Percentiles rank a stretch among this genome's conserved stretches.
Evolutionary conservation across 2,888 invertebrate genomes (phyloP).

Genomic region (Camptogramma bilineatum): DNA sequence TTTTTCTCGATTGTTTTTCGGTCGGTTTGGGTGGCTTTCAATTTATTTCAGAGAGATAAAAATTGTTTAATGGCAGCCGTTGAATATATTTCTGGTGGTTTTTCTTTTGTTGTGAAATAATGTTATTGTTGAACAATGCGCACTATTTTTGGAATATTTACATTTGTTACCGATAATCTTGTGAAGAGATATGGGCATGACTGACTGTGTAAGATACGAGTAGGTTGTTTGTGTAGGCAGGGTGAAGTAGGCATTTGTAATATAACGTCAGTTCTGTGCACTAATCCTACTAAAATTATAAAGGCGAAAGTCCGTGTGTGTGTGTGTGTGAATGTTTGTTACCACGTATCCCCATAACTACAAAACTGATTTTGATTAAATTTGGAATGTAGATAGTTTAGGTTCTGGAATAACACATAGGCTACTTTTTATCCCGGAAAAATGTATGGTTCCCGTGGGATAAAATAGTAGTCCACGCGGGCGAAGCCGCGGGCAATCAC

Average conservation of each 20-base stretch:
- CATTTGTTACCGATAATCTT: slow-evolving; percentile 20
- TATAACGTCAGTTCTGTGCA: not conserved
- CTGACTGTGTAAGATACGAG: not conserved
- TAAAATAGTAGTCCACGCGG: no score
- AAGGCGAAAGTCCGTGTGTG: no score
- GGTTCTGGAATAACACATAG: no score
- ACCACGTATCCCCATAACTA: no score
- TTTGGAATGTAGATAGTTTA: no score
- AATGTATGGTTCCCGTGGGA: no score
- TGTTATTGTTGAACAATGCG: slow-evolving; percentile 32
- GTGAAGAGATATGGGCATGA: slow-evolving; percentile 6
- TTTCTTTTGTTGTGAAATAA: slow-evolving; percentile 37
- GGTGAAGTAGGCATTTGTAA: not conserved
- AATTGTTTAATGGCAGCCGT: slow-evolving; percentile 54
- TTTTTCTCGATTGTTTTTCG: slow-evolving; percentile 50
- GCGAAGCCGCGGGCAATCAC: no score
- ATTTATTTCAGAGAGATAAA: slow-evolving; percentile 58
- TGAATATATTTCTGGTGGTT: slow-evolving; percentile 49
- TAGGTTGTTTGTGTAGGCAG: not conserved
- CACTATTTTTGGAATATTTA: slow-evolving; percentile 32
- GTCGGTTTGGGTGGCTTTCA: slow-evolving; percentile 50
- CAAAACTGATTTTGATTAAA: no score
- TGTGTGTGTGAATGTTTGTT: no score
- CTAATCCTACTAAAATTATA: no score
- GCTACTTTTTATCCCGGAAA: no score